Conservation (phyloP, 2,888 invertebrate genomes). For the Pimpla rufipes region DNA sequence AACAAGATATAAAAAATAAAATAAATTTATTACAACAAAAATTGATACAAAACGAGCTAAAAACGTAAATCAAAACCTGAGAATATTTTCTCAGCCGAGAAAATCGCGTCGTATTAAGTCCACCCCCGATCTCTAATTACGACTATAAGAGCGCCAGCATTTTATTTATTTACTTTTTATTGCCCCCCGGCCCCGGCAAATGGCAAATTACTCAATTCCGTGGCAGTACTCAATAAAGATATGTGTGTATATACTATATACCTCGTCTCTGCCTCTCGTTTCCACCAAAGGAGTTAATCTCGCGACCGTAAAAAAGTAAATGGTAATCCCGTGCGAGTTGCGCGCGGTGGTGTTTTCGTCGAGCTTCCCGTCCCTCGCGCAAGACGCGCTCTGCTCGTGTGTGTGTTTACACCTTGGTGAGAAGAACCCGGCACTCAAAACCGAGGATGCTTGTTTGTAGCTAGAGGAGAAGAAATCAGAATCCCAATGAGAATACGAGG, state of each 20-base stretch:
- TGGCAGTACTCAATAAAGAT: slow-evolving; percentile 64
- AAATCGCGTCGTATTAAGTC: not conserved
- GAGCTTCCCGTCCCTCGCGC: slow-evolving; percentile 5
- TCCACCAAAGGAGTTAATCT: slow-evolving; percentile 58
- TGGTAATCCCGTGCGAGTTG: slow-evolving; percentile 42
- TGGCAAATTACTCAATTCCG: slow-evolving; percentile 66
- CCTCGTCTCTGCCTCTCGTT: slow-evolving; percentile 17
- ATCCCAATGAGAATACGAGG: slow-evolving; percentile 7
- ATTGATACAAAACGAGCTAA: not conserved
- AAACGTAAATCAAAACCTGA: not conserved
- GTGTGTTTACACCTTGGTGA: slow-evolving; percentile 8
- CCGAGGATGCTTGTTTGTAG: not conserved
- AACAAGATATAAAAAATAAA: not conserved
- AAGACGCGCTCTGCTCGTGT: slow-evolving; percentile 29
- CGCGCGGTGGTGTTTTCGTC: not conserved
- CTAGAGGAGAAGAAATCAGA: not conserved
- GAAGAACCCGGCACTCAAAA: no score
- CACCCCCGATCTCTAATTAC: not conserved
- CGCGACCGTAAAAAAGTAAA: slow-evolving; percentile 64
- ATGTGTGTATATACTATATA: slow-evolving; percentile 17
- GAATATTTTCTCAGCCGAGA: no score
- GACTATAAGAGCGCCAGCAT: no score
- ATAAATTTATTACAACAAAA: not conserved
- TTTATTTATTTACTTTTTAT: not conserved
- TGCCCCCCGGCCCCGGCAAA: slow-evolving; percentile 3